A percentile compares a stretch with the other conserved stretches of the same genome.
phyloP scores from a whole-genome alignment of 2,888 invertebrate genomes.

The Crioceris asparagi region DNA sequence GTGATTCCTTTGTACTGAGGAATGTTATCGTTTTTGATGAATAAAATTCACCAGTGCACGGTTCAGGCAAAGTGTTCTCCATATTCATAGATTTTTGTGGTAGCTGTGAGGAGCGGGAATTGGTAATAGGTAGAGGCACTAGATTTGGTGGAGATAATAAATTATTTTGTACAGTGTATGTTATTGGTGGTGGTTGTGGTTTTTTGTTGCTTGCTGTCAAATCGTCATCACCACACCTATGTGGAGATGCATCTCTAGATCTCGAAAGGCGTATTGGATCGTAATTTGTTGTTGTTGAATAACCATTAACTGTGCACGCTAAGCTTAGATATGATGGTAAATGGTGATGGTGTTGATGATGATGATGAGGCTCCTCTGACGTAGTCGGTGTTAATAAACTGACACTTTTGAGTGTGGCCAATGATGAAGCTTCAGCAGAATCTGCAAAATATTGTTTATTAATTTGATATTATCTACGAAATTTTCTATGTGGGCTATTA shows the following conservation, averaged over 20 bases:
- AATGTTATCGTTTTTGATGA: conserved; percentile 26
- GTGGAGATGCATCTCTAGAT: conserved; percentile 62
- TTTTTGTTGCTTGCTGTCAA: conserved; percentile 18
- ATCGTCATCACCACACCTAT: conserved; percentile 40
- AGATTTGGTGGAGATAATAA: conserved; percentile 37
- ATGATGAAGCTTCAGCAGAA: conserved; percentile 40
- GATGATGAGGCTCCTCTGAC: conserved; percentile 1
- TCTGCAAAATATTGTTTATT: too few relatives aligned
- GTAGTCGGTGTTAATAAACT: conserved; percentile 32
- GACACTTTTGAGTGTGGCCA: conserved; percentile 42
- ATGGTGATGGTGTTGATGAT: conserved; percentile 39
- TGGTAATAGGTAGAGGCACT: conserved; percentile 29
- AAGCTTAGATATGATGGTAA: conserved; percentile 82
- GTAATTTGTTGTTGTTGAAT: conserved; percentile 77
- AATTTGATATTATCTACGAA: too few relatives aligned
- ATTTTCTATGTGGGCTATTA: too few relatives aligned
- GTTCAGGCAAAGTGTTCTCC: conserved; percentile 23
- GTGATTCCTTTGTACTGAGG: conserved; percentile 21
- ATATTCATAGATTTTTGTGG: conserved; percentile 18
- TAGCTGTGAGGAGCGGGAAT: conserved; percentile 2
- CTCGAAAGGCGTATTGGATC: conserved; percentile 55
- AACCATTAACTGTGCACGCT: conserved; percentile 85
- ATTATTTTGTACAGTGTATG: conserved; percentile 31
- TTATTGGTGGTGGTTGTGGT: conserved; percentile 10
- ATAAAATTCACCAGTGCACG: conserved; percentile 27